These are phyloP conservation scores for Lepidocyrtinus sp. DNA, from an alignment of 2,888 invertebrate species.

Conservation along the genomic window DNA sequence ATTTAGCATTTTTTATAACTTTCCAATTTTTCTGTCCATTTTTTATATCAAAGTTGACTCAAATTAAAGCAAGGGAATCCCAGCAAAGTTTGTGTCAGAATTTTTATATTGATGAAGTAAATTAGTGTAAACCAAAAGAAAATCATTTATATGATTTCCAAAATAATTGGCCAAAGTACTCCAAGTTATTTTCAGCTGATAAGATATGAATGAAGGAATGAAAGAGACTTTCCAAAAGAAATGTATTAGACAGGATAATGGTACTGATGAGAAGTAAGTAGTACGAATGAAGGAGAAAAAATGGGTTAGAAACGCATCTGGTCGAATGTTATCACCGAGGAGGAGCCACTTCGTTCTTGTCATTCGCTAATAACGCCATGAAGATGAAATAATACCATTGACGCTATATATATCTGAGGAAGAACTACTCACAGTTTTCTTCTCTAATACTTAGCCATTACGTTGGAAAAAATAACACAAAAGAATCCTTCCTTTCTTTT, in stretches of 20 bases:
- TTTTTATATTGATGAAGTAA: background rate
- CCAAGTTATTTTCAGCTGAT: too few relatives aligned
- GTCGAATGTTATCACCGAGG: conserved; percentile 26
- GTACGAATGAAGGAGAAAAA: conserved; percentile 17
- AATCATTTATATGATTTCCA: too few relatives aligned
- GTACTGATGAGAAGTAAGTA: background rate
- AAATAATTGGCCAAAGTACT: too few relatives aligned
- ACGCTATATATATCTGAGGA: background rate
- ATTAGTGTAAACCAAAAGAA: background rate
- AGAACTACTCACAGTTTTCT: background rate
- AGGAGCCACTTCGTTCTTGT: conserved; percentile 51
- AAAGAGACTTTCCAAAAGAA: too few relatives aligned
- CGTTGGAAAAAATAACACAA: background rate
- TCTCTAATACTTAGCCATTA: conserved; percentile 23
- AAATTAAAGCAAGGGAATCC: too few relatives aligned
- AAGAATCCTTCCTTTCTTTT: conserved; percentile 15
- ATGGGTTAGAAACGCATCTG: conserved; percentile 21
- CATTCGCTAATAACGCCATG: conserved; percentile 46
- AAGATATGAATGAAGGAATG: too few relatives aligned
- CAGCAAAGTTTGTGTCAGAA: too few relatives aligned
- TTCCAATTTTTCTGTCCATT: conserved; percentile 18
- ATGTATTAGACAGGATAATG: background rate
- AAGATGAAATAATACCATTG: conserved; percentile 33
- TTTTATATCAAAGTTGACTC: background rate
- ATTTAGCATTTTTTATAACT: conserved; percentile 26